Percentiles rank a stretch among this genome's conserved stretches.
Conservation (phyloP, 2,888 invertebrate genomes). For the Drosophila seclusa region DNA sequence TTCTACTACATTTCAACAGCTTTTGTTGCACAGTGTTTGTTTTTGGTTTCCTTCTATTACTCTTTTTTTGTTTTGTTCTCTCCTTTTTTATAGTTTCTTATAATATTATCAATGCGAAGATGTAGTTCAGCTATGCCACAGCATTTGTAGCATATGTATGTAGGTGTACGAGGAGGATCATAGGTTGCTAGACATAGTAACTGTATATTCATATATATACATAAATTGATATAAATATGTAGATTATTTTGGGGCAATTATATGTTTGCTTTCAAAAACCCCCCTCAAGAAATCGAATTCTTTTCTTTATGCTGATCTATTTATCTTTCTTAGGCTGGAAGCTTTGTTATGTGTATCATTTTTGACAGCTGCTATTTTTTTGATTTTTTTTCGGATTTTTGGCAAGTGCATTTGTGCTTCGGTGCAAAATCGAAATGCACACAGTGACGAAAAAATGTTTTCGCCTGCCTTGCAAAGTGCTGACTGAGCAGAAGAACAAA, state of each 20-base stretch:
- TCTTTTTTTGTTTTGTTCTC: not conserved
- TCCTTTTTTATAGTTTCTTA: constrained; percentile 38
- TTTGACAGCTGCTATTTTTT: not conserved
- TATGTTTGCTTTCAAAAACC: not conserved
- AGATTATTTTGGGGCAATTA: not conserved
- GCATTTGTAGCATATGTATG: not conserved
- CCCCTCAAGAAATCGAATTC: not conserved
- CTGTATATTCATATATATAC: not conserved
- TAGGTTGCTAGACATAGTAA: not conserved
- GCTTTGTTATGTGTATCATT: not conserved
- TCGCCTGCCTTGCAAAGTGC: constrained; percentile 62
- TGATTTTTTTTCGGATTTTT: not conserved
- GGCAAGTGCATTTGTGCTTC: constrained; percentile 48
- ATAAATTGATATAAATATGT: not conserved
- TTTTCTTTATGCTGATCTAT: not conserved
- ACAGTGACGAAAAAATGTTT: constrained; percentile 24
- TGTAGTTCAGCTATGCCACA: constrained; percentile 10
- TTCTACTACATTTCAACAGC: constrained; percentile 65
- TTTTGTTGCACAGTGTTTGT: constrained; percentile 55
- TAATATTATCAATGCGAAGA: constrained; percentile 1
- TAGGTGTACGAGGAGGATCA: not conserved
- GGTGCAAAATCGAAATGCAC: constrained; percentile 19
- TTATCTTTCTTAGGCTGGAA: not conserved
- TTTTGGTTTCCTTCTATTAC: constrained; percentile 35
- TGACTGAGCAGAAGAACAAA: constrained; percentile 78